Evolutionary conservation across 2,888 invertebrate species (phyloP).

Genomic region (Cantharis rustica): DNA sequence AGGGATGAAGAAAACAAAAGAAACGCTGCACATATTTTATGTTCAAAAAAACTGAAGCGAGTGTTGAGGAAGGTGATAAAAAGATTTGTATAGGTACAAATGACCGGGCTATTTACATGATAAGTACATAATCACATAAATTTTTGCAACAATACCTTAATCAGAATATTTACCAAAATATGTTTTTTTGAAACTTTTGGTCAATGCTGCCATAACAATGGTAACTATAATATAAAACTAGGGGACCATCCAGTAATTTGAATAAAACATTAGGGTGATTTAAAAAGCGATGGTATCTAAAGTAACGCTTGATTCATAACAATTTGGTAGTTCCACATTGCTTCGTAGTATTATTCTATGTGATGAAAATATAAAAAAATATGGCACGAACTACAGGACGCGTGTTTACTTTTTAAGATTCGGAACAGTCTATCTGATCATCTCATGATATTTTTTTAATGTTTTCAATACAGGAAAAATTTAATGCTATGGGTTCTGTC

Average conservation of each 20-base stretch:
- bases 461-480: background rate
- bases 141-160: slow-evolving; percentile 18
- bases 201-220: background rate
- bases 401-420: background rate
- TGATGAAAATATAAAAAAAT: background rate
- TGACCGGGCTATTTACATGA: background rate
- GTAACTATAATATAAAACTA: slow-evolving; percentile 11
- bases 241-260: slow-evolving; percentile 16
- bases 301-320: slow-evolving; percentile 6
- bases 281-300: background rate
- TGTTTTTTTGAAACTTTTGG: background rate
- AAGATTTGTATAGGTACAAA: background rate
- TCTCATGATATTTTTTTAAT: background rate
- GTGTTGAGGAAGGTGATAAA: background rate
- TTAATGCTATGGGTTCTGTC: background rate
- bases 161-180: slow-evolving; percentile 9
- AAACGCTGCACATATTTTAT: background rate
- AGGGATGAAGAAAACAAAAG: slow-evolving; percentile 19
- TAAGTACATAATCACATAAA: slow-evolving; percentile 5
- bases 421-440: background rate
- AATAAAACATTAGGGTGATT: slow-evolving; percentile 13
- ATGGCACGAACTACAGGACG: background rate
- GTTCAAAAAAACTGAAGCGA: background rate
- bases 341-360: background rate
- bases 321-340: slow-evolving; percentile 1